Evolutionary conservation across 2,113 vertebrate genomes (phyloP), one percentile per base, ranked within the genome.

Genomic region (Tyrannus savana): DNA sequence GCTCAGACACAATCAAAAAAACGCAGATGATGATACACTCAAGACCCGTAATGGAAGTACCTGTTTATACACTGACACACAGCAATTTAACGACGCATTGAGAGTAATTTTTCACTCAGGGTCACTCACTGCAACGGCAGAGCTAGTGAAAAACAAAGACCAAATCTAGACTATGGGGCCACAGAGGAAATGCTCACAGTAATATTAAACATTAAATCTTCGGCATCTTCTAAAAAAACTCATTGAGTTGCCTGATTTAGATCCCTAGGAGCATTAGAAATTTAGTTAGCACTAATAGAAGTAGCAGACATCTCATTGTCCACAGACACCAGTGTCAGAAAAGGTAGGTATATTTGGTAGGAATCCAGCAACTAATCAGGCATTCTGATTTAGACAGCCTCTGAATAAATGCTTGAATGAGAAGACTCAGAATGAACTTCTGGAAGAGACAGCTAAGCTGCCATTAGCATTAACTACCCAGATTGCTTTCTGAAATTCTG

Each of bases 1-100:
- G 17, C 50, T 81, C 80, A 79, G 80, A 33, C 44, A 84, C 78
- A 94, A 80, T 86, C 83, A 96, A 90, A 71, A 85, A 88, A 95
- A 87, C 3, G 1, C 30, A 77, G 50, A 39, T 39, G 47, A 89
- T 49, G 60, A 42, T 66, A 67, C 55, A 58, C 59, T 72, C 47
- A 76, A 91, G 79, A 59, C 31, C 46, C 17, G 9, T 84, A 84
- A 60, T 46, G 75, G 67, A 93, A 84, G 67, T 55, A 92, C 59
- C 58, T 84, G 55, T 81, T 89, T 62, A 79, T 72, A 68, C n/a
- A 25, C 9, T 63, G 46, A 68, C 50, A 86, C 33, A 76, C 28
- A 18, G 7, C 55, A 83, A 74, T 80, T 76, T 80, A 76, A 93
- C 84, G 27, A 80, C 0, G 0, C 11, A 39, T 10, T 49, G 60